Evolutionary conservation across 2,113 vertebrate genomes (phyloP).

Genomic region (Nibea coibor): DNA sequence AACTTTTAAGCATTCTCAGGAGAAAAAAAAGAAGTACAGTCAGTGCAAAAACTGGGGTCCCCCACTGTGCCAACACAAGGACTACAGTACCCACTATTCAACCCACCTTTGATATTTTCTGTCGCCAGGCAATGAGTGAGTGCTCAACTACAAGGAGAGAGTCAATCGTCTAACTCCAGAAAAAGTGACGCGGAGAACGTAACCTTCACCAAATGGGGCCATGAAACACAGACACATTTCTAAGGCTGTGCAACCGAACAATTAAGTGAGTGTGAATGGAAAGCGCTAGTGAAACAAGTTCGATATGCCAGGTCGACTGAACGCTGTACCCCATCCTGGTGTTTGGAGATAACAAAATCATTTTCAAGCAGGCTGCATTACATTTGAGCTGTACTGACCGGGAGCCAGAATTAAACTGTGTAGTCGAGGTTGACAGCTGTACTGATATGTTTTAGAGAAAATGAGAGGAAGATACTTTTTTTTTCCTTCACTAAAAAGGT

Average conservation of each 20-base stretch:
- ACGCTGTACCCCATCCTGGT: neutral
- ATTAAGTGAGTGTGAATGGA: neutral
- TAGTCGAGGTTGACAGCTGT: neutral
- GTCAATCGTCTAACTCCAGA: slow-evolving; percentile 15
- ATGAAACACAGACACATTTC: slow-evolving; percentile 46
- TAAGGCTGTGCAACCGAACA: slow-evolving; percentile 7
- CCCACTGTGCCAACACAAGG: slow-evolving; percentile 5
- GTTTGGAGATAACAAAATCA: slow-evolving; percentile 12
- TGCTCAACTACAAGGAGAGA: neutral
- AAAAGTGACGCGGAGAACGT: neutral
- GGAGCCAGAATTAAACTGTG: slow-evolving; percentile 4
- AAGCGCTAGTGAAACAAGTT: neutral
- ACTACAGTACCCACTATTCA: neutral
- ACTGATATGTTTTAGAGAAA: slow-evolving; percentile 11
- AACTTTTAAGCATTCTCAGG: slow-evolving; percentile 3
- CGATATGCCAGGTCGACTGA: neutral
- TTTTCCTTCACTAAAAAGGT: neutral
- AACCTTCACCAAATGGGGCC: neutral
- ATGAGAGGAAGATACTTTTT: neutral
- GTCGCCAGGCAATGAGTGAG: slow-evolving; percentile 40
- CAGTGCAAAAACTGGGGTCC: slow-evolving; percentile 3
- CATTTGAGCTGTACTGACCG: neutral
- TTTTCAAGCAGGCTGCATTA: neutral
- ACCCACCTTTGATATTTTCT: slow-evolving; percentile 10
- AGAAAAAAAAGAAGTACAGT: neutral